Evolutionary conservation across 1,140 invertebrate genomes (phyloP), one percentile per base, ranked within the genome.

Genomic region (Gerris buenoi): DNA sequence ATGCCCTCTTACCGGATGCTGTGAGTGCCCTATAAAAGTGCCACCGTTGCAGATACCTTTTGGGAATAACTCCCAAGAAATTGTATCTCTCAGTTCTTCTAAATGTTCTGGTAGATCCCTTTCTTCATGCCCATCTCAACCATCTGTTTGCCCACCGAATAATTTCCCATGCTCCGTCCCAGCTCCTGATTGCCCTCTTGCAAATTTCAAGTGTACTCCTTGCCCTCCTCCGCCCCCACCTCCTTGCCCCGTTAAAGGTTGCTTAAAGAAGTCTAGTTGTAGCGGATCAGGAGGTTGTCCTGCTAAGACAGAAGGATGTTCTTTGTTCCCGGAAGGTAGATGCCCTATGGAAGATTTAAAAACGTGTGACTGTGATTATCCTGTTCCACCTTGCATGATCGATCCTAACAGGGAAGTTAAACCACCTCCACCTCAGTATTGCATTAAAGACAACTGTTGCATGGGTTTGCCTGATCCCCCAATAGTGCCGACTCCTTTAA

Each of bases 371-470:
- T 66, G 65, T 60, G 56, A 59, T 1, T 66, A 66, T 22, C 65
- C 65, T 28, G 65, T 66, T 2, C 56, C 65, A 27, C 57, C 65
- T n/a, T 66, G 65, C 57, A 27, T 66, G 25, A 15, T 60, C 23
- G 33, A 46, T 25, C 27, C 28, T n/a, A 46, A 60, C 27, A 15
- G 13, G 2, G n/a, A 27, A 23, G 14, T 25, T 25, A 15, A 28
- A 13, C 10, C 25, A 1, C 25, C 65, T 22, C 65, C 65, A 22
- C 56, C 56, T 27, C 65, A 66, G n/a, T 66, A 66, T 18, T 66
- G 65, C 60, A n/a, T 28, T n/a, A 25, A 27, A 66, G 56, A 66
- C 25, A 27, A 66, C 27, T 66, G 65, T 23, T 66, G 65, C 57
- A 66, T 66, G 65, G 65, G 65, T 60, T 29, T 66, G 23, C 3